A percentile compares a stretch with the other conserved stretches of the same genome.
These are phyloP conservation scores for Sorex maritimensis DNA, from an alignment of 2,797 vertebrate genomes.

Conservation along the genomic window DNA sequence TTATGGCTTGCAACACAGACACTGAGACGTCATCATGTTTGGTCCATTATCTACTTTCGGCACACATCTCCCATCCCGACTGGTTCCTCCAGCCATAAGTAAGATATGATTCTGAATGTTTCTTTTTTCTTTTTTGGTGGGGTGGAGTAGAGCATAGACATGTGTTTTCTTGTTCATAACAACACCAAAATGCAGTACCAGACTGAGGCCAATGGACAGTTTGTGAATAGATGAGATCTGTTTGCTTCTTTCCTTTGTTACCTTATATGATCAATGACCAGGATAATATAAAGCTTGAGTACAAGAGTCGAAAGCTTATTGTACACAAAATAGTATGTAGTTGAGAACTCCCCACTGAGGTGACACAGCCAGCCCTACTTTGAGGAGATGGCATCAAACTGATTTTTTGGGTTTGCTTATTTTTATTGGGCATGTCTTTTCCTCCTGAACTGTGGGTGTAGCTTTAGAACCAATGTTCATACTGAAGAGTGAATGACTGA, in stretches of 20 bases:
- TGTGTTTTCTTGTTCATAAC: not conserved
- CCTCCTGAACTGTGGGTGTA: not conserved
- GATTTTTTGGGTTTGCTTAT: not conserved
- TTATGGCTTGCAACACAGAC: too few species aligned
- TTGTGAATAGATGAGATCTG: not conserved
- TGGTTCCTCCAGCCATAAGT: not conserved
- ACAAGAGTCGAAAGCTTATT: not conserved
- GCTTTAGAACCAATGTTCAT: conserved; percentile 10
- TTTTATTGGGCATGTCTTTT: not conserved
- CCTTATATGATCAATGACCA: not conserved
- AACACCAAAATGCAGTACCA: not conserved
- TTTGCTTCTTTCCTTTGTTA: not conserved
- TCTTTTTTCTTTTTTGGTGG: not conserved
- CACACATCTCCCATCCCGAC: too few species aligned
- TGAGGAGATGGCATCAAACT: not conserved
- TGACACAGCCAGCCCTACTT: not conserved
- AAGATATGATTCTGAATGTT: not conserved
- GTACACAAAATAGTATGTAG: not conserved
- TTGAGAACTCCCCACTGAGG: not conserved
- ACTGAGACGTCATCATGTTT: too few species aligned
- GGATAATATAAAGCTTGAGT: not conserved
- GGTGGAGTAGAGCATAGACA: not conserved
- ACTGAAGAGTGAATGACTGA: conserved; percentile 19
- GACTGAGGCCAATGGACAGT: not conserved
- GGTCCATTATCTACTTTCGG: too few species aligned